Percentiles rank a stretch among this genome's conserved stretches.
phyloP scores from a whole-genome alignment of 2,797 vertebrate species.

The Anguilla pacifica region DNA sequence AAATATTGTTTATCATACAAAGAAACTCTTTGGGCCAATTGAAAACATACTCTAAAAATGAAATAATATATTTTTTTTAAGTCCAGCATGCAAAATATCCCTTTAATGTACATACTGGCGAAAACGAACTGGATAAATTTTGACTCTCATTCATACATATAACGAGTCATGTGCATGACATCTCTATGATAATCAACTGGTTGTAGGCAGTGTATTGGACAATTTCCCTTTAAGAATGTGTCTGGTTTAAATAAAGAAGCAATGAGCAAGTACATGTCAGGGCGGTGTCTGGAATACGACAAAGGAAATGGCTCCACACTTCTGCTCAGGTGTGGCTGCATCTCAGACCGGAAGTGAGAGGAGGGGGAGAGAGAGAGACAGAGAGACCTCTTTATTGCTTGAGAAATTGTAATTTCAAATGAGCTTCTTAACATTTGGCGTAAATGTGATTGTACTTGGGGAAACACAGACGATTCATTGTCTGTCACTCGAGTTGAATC shows the following conservation, averaged over 20 bases:
- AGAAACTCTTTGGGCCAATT: background rate
- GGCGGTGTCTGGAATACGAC: background rate
- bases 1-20: background rate
- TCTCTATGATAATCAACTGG: background rate
- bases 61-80: background rate
- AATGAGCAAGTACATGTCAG: background rate
- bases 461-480: background rate
- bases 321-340: background rate
- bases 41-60: background rate
- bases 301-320: background rate
- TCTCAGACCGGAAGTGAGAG: background rate
- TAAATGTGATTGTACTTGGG: conserved; percentile 5
- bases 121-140: background rate
- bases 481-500: background rate
- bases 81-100: background rate
- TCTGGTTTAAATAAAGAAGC: background rate
- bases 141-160: background rate
- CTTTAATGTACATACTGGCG: background rate
- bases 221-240: background rate
- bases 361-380: background rate
- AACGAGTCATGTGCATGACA: background rate
- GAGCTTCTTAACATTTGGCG: background rate
- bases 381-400: conserved; percentile 2
- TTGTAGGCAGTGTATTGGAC: background rate
- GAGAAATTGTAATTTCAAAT: conserved; percentile 18